Evolutionary conservation across 2,888 invertebrate genomes (phyloP), one percentile per base, ranked within the genome.

Genomic region (Morpho achilles): DNA sequence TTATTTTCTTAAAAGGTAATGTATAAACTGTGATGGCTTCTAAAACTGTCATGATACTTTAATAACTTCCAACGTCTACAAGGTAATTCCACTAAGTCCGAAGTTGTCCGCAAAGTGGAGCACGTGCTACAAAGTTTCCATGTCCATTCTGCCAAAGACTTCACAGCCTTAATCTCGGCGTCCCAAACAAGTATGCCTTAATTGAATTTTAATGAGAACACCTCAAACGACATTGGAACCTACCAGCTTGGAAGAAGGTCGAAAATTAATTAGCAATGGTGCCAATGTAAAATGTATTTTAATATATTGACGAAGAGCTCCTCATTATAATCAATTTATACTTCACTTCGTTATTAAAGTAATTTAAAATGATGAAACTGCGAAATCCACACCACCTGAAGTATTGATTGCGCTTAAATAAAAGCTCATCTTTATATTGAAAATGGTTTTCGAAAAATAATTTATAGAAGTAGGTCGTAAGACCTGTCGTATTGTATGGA

Each of bases 141-240:
- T 59, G 62, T 61, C 64, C 59, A 56, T 51, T 57, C 53, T 50
- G 39, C 50, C 52, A 50, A 62, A 52, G 55, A 47, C 52, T 52
- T 23, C 43, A 44, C 59, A 61, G 55, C 59, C 63, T 59, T 66
- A 63, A 66, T 65, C 60, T 66, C 58, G 50, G 45, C 32, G 40
- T 61, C 60, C 58, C 66, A 61, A 69, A 67, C 65, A 67, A 63
- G 62, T 62, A 58, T 60, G 61, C 66, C 59, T 58, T 64, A 65
- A 67, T 65, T 66, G 65, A 70, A 69, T 69, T 67, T 70, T 68
- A 70, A 70, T 66, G 65, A 64, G 55, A 65, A 60, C 56, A 60
- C 56, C 61, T 50, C 58, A 32, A 46, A 56, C 51, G 58, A 59
- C 40, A 44, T 50, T 54, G 48, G 44, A 52, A 53, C 50, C 41